A percentile compares a stretch with the other conserved stretches of the same genome.
phyloP scores from a whole-genome alignment of 2,113 vertebrate genomes.

The Podarcis raffonei region DNA sequence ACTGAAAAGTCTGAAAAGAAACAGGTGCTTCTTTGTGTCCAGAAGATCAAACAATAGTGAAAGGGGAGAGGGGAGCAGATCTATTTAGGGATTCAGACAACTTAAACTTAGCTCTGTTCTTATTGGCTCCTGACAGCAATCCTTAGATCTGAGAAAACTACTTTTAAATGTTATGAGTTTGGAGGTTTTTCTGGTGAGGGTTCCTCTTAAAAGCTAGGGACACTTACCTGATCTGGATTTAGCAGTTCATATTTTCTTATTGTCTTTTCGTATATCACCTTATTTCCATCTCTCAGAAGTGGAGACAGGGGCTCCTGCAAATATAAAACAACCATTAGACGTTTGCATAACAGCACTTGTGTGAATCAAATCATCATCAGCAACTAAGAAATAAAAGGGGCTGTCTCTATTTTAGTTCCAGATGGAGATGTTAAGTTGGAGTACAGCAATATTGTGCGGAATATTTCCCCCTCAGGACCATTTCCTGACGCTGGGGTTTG shows the following conservation, averaged over 20 bases:
- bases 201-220: neutral
- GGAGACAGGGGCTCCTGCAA: slow-evolving; percentile 75
- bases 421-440: neutral
- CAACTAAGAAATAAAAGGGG: neutral
- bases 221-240: slow-evolving; percentile 74
- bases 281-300: slow-evolving; percentile 72
- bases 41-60: neutral
- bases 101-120: neutral
- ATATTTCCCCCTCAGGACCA: neutral
- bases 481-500: neutral
- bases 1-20: neutral
- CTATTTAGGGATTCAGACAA: neutral
- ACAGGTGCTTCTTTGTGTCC: neutral
- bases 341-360: neutral
- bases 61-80: neutral
- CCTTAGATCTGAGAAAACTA: neutral
- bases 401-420: neutral
- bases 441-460: neutral
- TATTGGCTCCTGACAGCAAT: neutral
- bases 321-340: neutral
- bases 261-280: slow-evolving; percentile 83
- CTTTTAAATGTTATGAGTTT: neutral
- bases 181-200: too few relatives aligned
- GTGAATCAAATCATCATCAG: neutral
- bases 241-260: slow-evolving; percentile 78